These are phyloP conservation scores for Leucoraja ocellata DNA, from an alignment of 2,797 vertebrate species.

Conservation along the genomic window DNA sequence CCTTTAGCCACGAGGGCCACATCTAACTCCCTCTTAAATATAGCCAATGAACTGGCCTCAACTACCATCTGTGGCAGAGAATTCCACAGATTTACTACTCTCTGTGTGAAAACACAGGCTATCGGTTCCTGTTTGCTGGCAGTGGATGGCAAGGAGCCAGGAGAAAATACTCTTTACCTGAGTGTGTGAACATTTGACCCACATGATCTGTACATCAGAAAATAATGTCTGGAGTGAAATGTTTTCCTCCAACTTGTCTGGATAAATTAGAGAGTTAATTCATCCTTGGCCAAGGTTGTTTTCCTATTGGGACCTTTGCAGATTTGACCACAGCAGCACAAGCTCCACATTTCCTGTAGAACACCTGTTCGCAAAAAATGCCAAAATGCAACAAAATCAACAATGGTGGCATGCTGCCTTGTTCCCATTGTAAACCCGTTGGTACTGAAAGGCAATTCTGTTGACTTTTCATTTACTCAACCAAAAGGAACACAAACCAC, in stretches of 20 bases:
- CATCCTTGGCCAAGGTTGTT: background rate
- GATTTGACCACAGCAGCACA: background rate
- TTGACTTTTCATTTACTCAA: background rate
- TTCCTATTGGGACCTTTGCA: background rate
- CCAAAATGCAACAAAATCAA: background rate
- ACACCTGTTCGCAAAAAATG: background rate
- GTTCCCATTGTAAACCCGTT: background rate
- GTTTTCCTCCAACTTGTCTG: background rate
- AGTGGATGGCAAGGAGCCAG: background rate
- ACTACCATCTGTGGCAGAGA: no score
- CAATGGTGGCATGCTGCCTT: background rate
- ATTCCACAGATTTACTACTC: no score
- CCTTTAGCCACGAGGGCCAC: no score
- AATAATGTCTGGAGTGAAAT: background rate
- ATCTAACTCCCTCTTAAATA: no score
- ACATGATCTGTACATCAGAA: background rate
- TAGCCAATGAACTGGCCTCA: no score
- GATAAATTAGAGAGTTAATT: background rate
- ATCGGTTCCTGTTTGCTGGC: background rate
- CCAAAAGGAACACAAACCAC: background rate
- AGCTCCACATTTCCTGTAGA: background rate
- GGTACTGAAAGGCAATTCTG: background rate
- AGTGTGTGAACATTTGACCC: background rate
- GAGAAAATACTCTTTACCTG: background rate
- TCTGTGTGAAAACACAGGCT: no score